Conservation (phyloP, 53 echinoderm and acorn worm species). For the Apostichopus leukothele region DNA sequence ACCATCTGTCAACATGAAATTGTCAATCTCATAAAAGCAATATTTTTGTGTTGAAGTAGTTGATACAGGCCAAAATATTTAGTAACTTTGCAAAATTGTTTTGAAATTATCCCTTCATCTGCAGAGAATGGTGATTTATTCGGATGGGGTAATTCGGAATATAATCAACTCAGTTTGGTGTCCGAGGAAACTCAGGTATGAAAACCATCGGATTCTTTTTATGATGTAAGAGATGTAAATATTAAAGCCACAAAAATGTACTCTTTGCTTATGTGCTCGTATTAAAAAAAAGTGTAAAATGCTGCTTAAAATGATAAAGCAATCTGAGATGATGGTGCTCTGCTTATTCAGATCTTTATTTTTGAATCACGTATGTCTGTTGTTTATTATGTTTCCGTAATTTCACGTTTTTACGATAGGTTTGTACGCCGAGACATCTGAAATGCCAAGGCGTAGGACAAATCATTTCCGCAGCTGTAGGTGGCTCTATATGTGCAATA, state of each 20-base stretch:
- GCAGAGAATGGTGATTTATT: slow-evolving; percentile 92
- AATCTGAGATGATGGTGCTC: too few relatives aligned
- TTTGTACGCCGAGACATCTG: slow-evolving; percentile 76
- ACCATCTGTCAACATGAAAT: too few relatives aligned
- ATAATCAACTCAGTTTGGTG: slow-evolving; percentile 80
- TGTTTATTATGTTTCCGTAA: neutral
- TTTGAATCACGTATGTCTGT: neutral
- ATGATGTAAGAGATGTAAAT: too few relatives aligned
- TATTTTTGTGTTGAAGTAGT: too few relatives aligned
- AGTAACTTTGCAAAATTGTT: too few relatives aligned
- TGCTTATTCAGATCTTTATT: too few relatives aligned
- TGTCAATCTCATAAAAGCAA: too few relatives aligned
- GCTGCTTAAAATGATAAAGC: too few relatives aligned
- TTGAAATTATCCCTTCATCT: neutral
- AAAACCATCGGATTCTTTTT: too few relatives aligned
- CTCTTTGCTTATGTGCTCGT: neutral
- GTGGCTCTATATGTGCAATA: slow-evolving; percentile 94
- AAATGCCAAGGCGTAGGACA: slow-evolving; percentile 75
- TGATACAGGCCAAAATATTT: too few relatives aligned
- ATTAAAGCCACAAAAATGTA: too few relatives aligned
- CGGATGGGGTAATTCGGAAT: slow-evolving; percentile 99
- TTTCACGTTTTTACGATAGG: slow-evolving; percentile 43
- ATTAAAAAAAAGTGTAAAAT: neutral
- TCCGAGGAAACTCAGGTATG: slow-evolving; percentile 90
- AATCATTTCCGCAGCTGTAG: slow-evolving; percentile 74